phyloP scores from a whole-genome alignment of 2,888 invertebrate species.

The Maniola hyperantus region DNA sequence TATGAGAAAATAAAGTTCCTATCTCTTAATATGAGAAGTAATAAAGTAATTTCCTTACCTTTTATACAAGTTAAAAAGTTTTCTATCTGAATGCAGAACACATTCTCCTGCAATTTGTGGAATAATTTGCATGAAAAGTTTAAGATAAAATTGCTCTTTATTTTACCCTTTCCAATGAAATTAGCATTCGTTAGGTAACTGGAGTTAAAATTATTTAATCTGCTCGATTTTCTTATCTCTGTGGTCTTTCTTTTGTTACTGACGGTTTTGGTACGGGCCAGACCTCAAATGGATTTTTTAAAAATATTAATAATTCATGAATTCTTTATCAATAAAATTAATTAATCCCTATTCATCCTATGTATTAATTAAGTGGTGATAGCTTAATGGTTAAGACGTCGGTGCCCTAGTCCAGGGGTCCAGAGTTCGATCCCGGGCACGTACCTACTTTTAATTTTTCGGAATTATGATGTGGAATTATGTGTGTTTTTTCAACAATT shows the following conservation, averaged over 20 bases:
- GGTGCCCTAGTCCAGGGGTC: too few relatives aligned
- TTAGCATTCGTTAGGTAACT: slow-evolving; percentile 20
- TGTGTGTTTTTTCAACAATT: too few relatives aligned
- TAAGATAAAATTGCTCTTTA: slow-evolving; percentile 28
- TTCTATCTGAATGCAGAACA: slow-evolving; percentile 39
- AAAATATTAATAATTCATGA: not conserved
- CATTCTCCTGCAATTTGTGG: slow-evolving; percentile 38
- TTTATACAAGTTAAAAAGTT: slow-evolving; percentile 36
- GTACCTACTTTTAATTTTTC: too few relatives aligned
- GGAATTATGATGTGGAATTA: too few relatives aligned
- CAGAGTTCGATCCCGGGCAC: too few relatives aligned
- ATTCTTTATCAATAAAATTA: too few relatives aligned
- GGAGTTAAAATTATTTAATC: slow-evolving; percentile 13
- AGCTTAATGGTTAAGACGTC: too few relatives aligned
- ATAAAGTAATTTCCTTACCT: slow-evolving; percentile 30
- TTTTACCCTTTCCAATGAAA: slow-evolving; percentile 22
- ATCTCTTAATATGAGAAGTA: slow-evolving; percentile 28
- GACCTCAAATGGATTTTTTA: not conserved
- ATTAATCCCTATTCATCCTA: too few relatives aligned
- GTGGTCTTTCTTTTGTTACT: not conserved
- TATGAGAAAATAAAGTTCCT: slow-evolving; percentile 18
- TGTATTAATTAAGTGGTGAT: too few relatives aligned
- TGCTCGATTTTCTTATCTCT: not conserved
- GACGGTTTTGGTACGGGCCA: not conserved
- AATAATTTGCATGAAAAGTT: slow-evolving; percentile 40